Evolutionary conservation across 2,888 invertebrate species (phyloP).

Genomic region (Celastrina argiolus): DNA sequence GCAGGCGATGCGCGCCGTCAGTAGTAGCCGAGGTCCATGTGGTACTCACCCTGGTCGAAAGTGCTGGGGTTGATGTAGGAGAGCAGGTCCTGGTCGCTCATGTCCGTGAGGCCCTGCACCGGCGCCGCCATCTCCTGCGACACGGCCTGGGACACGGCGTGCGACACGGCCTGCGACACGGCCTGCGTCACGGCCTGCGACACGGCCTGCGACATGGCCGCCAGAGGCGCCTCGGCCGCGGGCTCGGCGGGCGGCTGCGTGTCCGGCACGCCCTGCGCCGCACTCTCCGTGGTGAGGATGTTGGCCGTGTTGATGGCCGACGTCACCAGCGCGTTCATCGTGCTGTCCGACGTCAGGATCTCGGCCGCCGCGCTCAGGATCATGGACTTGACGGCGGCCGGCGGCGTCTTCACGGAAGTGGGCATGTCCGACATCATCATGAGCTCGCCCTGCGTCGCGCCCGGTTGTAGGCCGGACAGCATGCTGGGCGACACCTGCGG

Average conservation of each 20-base stretch:
- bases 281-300: slow-evolving; percentile 59
- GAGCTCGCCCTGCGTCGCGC: slow-evolving; percentile 51
- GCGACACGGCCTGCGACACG: slow-evolving; percentile 68
- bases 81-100: slow-evolving; percentile 92
- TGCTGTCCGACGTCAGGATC: slow-evolving; percentile 80
- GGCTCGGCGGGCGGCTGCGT: slow-evolving; percentile 53
- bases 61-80: slow-evolving; percentile 94
- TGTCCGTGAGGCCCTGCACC: slow-evolving; percentile 85
- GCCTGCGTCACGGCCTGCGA: slow-evolving; percentile 71
- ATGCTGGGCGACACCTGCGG: slow-evolving; percentile 79
- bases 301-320: slow-evolving; percentile 73
- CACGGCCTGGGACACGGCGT: slow-evolving; percentile 70
- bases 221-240: slow-evolving; percentile 57
- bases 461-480: slow-evolving; percentile 56
- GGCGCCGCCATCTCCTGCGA: slow-evolving; percentile 78
- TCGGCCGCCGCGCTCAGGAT: slow-evolving; percentile 85
- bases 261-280: slow-evolving; percentile 42
- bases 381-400: slow-evolving; percentile 85
- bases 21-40: slow-evolving; percentile 48
- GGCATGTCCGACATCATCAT: slow-evolving; percentile 64
- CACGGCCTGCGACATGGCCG: slow-evolving; percentile 73
- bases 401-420: slow-evolving; percentile 72
- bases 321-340: slow-evolving; percentile 77
- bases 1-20: slow-evolving; percentile 24
- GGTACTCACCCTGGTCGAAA: slow-evolving; percentile 87